Evolutionary conservation across 2,113 vertebrate species (phyloP), one percentile per base, ranked within the genome.

Genomic region (Gasterosteus aculeatus): DNA sequence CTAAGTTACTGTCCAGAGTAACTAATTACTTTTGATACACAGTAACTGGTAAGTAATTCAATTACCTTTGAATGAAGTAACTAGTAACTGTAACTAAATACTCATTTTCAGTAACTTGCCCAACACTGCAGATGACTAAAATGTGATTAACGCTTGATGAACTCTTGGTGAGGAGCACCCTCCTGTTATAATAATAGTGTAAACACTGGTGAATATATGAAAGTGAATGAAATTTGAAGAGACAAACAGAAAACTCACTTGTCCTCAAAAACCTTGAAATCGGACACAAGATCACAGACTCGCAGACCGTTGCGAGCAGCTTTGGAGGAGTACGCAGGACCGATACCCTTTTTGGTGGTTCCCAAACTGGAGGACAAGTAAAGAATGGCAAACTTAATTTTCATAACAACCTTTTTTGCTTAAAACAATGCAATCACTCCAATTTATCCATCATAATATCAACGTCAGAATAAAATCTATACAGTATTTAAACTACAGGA

Each of bases 291-390:
- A 80, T 95, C 95, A 61, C 95, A 96, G 77, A 96, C 87, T 19
- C 95, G 77, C 62, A 96, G 87, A 5, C 95, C 94, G 2, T 94
- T 95, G 1, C 94, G 93, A 38, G 95, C 94, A 0, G 95, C 95
- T 87, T 95, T 96, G 33, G 95, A 95, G n/a, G 95, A 94, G 80
- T 95, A 95, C 12, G 94, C 95, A 0, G 95, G 95, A 0, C 95
- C 95, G 5, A 96, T 96, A 0, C 95, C 95, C 71, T 95, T 96
- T 77, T 94, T 95, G 10, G 95, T 96, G 0, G 95, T 95, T 63
- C 95, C 95, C 72, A 96, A 88, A 88, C 95, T 95, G 85, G 0
- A 83, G 11, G 42, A 49, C 16, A 72, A 54, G 62, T 18, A 75
- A 59, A 78, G 22, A 44, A 56, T 67, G 12, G 18, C 12, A 16